Conservation (phyloP, 1,140 invertebrate genomes). For the Oryctes rhinoceros region DNA sequence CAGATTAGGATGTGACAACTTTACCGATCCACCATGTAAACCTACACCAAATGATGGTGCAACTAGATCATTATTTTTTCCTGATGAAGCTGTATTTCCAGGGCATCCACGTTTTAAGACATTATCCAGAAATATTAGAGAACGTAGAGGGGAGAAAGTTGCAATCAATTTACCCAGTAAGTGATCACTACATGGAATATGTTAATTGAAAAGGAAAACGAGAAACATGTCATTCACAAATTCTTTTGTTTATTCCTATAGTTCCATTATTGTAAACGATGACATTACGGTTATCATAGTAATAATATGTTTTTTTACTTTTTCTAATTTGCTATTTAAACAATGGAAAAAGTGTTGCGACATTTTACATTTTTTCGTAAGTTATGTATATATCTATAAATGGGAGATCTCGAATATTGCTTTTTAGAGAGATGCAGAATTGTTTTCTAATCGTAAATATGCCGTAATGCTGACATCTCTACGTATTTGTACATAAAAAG, state of each 20-base stretch:
- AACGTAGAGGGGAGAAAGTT: conserved; percentile 92
- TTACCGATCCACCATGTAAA: conserved; percentile 81
- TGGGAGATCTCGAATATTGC: too few relatives aligned
- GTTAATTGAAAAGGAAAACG: neutral
- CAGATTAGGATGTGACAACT: conserved; percentile 87
- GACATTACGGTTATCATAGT: too few relatives aligned
- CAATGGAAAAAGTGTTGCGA: too few relatives aligned
- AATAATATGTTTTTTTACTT: too few relatives aligned
- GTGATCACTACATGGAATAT: conserved; percentile 45
- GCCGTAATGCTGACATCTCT: too few relatives aligned
- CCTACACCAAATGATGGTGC: conserved; percentile 78
- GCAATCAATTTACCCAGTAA: conserved; percentile 95
- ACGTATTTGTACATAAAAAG: too few relatives aligned
- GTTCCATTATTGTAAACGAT: too few relatives aligned
- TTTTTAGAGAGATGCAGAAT: too few relatives aligned
- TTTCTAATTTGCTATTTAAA: too few relatives aligned
- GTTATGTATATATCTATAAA: too few relatives aligned
- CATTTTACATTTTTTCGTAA: too few relatives aligned
- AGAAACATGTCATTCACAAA: neutral
- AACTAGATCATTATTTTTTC: conserved; percentile 91
- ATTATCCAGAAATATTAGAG: conserved; percentile 91
- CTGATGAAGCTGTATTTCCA: conserved; percentile 91
- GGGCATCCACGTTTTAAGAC: conserved; percentile 97
- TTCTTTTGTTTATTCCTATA: neutral
- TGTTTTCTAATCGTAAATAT: too few relatives aligned